A percentile compares a stretch with the other conserved stretches of the same genome.
Conservation (phyloP, 2,888 invertebrate species). For the Drosophila macrothrix region DNA sequence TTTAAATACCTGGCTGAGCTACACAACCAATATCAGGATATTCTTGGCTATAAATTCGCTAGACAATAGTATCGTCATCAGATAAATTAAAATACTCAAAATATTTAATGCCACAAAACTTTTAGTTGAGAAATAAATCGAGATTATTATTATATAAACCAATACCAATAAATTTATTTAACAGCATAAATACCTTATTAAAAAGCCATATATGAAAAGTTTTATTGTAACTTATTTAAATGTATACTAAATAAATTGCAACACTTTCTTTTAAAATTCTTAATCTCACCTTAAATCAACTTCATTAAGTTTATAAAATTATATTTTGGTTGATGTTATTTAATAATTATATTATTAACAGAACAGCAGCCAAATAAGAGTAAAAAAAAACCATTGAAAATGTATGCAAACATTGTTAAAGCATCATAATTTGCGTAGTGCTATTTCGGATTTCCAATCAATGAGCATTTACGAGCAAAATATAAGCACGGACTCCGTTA, state of each 20-base stretch:
- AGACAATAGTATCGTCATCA: not conserved
- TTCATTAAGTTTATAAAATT: not conserved
- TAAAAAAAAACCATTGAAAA: not conserved
- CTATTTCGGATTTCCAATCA: not conserved
- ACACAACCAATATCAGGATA: not conserved
- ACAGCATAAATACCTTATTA: not conserved
- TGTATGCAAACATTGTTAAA: not conserved
- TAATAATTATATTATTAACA: not conserved
- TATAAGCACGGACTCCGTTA: not conserved
- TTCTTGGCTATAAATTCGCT: not conserved
- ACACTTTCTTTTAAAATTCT: not conserved
- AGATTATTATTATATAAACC: not conserved
- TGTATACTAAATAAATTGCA: not conserved
- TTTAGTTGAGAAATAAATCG: not conserved
- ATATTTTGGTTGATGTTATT: not conserved
- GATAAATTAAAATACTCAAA: not conserved
- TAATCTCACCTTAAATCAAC: not conserved
- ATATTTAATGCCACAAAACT: not conserved
- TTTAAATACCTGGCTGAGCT: not conserved
- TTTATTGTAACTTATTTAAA: not conserved
- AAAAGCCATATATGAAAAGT: not conserved
- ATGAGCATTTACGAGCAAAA: not conserved
- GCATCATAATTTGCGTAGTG: not conserved
- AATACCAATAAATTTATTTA: not conserved
- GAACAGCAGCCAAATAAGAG: not conserved